A percentile compares a stretch with the other conserved stretches of the same genome.
Conservation (phyloP, 2,797 vertebrate genomes). For the Choloepus didactylus region DNA sequence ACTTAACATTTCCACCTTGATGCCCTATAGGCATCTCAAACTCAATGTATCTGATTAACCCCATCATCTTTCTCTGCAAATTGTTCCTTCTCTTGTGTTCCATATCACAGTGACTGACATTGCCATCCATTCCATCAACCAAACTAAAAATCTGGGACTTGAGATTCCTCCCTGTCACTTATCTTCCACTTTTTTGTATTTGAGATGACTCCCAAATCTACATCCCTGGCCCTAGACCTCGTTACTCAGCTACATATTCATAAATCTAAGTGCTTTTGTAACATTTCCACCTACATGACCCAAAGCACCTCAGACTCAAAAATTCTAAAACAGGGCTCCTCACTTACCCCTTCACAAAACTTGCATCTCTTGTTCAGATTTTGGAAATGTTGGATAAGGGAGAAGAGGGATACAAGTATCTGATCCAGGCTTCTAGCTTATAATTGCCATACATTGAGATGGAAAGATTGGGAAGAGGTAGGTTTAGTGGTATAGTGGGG, state of each 20-base stretch:
- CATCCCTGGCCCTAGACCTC: background rate
- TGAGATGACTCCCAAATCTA: slow-evolving; percentile 5
- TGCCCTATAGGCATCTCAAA: background rate
- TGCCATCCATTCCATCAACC: background rate
- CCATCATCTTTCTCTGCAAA: slow-evolving; percentile 13
- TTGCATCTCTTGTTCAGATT: background rate
- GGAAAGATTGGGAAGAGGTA: background rate
- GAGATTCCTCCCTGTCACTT: background rate
- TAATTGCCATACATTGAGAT: background rate
- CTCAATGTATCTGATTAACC: background rate
- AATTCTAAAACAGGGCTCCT: background rate
- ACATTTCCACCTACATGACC: background rate
- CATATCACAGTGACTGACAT: background rate
- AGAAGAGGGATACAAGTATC: background rate
- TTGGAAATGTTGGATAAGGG: background rate
- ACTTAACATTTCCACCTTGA: background rate
- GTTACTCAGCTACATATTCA: background rate
- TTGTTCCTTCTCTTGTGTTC: background rate
- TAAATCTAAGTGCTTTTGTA: slow-evolving; percentile 4
- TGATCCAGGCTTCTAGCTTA: background rate
- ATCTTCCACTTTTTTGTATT: background rate
- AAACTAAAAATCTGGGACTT: slow-evolving; percentile 2
- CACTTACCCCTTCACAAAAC: background rate
- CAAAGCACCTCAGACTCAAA: background rate
- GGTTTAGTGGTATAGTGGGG: background rate